Percentiles rank a stretch among this genome's conserved stretches.
Conservation (phyloP, 2,888 invertebrate species). For the Alentia gelatinosa region DNA sequence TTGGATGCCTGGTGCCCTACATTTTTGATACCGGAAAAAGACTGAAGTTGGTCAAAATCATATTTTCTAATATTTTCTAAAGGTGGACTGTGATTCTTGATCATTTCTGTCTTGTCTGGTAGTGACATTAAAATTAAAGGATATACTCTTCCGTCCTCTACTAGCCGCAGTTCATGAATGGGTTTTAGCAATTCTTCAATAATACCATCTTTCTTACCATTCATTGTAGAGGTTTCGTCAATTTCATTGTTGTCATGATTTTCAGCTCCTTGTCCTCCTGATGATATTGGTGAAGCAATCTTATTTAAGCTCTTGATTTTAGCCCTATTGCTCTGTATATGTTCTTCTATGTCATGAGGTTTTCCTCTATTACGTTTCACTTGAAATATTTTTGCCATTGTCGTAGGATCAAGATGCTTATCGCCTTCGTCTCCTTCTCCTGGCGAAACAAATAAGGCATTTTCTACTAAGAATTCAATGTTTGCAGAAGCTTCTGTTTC, state of each 20-base stretch:
- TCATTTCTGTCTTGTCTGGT: not conserved
- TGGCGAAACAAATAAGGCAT: too few relatives aligned
- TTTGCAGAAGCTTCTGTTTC: too few relatives aligned
- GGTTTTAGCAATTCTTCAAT: too few relatives aligned
- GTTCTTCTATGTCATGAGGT: not conserved
- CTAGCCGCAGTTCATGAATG: not conserved
- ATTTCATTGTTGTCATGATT: not conserved
- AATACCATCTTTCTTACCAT: too few relatives aligned
- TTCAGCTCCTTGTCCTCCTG: not conserved
- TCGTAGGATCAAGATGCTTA: too few relatives aligned
- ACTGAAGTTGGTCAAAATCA: not conserved
- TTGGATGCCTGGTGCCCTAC: not conserved
- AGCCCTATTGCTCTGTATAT: not conserved
- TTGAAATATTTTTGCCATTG: too few relatives aligned
- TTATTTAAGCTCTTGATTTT: not conserved
- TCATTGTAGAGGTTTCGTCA: not conserved
- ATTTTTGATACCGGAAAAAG: not conserved
- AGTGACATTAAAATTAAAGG: not conserved
- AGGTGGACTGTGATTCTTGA: not conserved
- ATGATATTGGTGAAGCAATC: not conserved
- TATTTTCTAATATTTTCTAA: not conserved
- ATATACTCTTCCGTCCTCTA: not conserved
- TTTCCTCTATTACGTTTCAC: too few relatives aligned
- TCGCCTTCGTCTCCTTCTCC: too few relatives aligned
- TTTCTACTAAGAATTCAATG: too few relatives aligned